A percentile compares a stretch with the other conserved stretches of the same genome.
Evolutionary conservation across 2,113 vertebrate species (phyloP).

Genomic region (Dicerorhinus sumatrensis): DNA sequence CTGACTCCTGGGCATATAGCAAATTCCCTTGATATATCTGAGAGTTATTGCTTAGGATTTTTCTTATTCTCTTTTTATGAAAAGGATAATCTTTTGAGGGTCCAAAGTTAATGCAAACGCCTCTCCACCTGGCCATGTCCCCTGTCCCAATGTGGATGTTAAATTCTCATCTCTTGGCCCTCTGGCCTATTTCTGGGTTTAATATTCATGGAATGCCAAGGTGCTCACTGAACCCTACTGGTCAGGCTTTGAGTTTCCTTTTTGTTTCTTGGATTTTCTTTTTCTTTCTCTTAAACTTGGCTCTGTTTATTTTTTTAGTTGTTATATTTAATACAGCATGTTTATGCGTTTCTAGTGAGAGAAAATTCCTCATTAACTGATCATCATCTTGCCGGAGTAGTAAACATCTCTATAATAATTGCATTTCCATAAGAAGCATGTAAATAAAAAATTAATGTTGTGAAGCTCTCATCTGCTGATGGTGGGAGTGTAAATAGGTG

Average conservation of each 20-base stretch:
- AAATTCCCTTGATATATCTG: background rate
- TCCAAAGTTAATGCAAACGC: background rate
- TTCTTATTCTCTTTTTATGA: background rate
- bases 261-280: slow-evolving; percentile 4
- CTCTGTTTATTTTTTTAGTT: background rate
- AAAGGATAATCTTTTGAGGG: background rate
- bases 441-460: background rate
- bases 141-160: background rate
- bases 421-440: background rate
- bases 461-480: background rate
- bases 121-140: background rate
- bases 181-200: background rate
- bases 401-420: background rate
- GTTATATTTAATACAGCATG: background rate
- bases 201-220: background rate
- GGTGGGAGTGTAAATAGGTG: background rate
- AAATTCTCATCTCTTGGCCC: background rate
- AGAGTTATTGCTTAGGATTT: background rate
- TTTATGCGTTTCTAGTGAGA: background rate
- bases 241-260: background rate
- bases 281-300: background rate
- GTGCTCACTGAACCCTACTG: background rate
- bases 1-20: background rate
- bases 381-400: background rate
- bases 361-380: background rate